phyloP scores from a whole-genome alignment of 2,797 vertebrate genomes.

The Myotis vivesi region DNA sequence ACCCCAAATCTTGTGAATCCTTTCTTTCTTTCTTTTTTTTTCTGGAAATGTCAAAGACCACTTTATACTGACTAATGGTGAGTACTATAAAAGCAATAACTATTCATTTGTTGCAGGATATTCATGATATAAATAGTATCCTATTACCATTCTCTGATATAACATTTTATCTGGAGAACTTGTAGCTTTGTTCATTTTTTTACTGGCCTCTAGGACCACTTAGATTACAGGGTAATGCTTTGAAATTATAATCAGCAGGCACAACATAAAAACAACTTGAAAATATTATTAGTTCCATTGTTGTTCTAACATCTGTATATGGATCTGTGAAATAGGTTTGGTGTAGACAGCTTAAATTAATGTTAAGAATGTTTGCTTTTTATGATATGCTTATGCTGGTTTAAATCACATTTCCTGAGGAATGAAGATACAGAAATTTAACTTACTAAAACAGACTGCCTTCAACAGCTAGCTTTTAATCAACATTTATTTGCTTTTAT shows the following conservation, averaged over 20 bases:
- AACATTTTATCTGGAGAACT: background rate
- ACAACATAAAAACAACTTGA: background rate
- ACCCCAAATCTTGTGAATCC: background rate
- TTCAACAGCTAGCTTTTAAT: background rate
- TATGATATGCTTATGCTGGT: background rate
- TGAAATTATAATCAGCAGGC: background rate
- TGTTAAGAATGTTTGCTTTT: background rate
- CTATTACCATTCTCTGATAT: background rate
- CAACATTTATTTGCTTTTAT: background rate
- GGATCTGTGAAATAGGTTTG: background rate
- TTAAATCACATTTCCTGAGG: constrained; percentile 3
- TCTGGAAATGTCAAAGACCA: background rate
- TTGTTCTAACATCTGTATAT: background rate
- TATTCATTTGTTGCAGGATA: background rate
- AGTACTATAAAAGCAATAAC: background rate
- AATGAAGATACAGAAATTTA: background rate
- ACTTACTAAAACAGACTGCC: background rate
- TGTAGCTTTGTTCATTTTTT: background rate
- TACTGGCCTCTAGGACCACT: background rate
- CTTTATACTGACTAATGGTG: background rate
- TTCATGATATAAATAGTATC: background rate
- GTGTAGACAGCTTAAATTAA: background rate
- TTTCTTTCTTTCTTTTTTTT: no score
- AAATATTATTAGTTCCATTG: background rate
- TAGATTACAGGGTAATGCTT: background rate